Conservation (phyloP, 1,140 invertebrate species). For the Drosophila arawakana region DNA sequence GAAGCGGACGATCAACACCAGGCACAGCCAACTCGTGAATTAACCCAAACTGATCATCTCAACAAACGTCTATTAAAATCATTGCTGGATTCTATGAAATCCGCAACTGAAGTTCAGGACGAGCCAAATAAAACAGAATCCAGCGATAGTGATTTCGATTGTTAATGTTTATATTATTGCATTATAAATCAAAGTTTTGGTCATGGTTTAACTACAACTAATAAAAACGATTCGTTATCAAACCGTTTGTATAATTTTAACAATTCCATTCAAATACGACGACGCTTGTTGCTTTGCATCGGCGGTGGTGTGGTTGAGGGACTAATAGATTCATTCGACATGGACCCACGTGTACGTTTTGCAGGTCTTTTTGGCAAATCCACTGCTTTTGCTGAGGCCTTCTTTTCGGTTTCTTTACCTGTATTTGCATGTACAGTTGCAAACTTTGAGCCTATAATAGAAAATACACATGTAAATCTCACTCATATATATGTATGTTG, state of each 20-base stretch:
- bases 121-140: conserved; percentile 37
- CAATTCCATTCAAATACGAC: conserved; percentile 67
- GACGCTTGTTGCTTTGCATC: conserved; percentile 72
- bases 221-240: conserved; percentile 54
- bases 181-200: conserved; percentile 50
- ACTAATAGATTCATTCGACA: conserved; percentile 82
- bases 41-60: conserved; percentile 78
- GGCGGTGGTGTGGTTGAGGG: conserved; percentile 83
- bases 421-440: conserved; percentile 19
- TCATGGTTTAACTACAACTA: conserved; percentile 50
- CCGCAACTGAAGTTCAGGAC: conserved; percentile 27
- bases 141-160: conserved; percentile 62
- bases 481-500: background rate
- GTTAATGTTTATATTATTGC: conserved; percentile 62
- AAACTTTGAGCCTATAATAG: conserved; percentile 22
- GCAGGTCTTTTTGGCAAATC: conserved; percentile 78
- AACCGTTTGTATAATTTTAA: conserved; percentile 14
- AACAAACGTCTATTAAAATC: conserved; percentile 73
- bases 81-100: conserved; percentile 71
- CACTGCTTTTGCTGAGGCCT: conserved; percentile 52
- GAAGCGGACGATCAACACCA: conserved; percentile 41
- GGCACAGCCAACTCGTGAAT: conserved; percentile 57
- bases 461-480: background rate
- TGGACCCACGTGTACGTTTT: conserved; percentile 83
- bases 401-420: conserved; percentile 76